Evolutionary conservation across 2,888 invertebrate genomes (phyloP).

Genomic region (Anthophora plumipes): DNA sequence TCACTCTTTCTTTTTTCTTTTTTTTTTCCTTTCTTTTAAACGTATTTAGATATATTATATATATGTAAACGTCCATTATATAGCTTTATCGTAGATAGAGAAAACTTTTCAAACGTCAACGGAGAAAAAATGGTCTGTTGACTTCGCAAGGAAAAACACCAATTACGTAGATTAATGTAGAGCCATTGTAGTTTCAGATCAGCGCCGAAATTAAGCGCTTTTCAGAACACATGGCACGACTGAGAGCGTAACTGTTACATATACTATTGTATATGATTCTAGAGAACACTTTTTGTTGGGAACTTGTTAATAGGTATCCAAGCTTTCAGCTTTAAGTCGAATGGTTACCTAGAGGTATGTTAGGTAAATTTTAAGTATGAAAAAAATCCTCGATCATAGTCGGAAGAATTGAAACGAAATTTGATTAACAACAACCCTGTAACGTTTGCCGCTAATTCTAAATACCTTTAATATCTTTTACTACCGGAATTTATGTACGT

Average conservation of each 20-base stretch:
- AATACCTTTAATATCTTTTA: conserved; percentile 25
- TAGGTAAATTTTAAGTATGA: conserved; percentile 66
- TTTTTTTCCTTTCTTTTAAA: conserved; percentile 61
- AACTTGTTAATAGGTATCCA: conserved; percentile 79
- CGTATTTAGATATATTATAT: conserved; percentile 74
- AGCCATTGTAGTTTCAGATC: conserved; percentile 73
- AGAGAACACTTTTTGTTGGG: conserved; percentile 74
- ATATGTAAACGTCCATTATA: conserved; percentile 74
- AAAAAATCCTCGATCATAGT: conserved; percentile 33
- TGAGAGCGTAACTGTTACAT: conserved; percentile 83
- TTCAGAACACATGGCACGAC: conserved; percentile 79
- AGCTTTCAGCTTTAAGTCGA: conserved; percentile 79
- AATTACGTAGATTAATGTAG: conserved; percentile 83
- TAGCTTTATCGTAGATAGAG: conserved; percentile 81
- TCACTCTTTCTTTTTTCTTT: conserved; percentile 41
- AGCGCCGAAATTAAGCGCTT: conserved; percentile 63
- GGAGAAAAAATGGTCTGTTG: conserved; percentile 77
- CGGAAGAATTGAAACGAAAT: conserved; percentile 39
- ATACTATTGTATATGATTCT: conserved; percentile 84
- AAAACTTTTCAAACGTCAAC: conserved; percentile 81
- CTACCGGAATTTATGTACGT: conserved; percentile 17
- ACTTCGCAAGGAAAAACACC: conserved; percentile 84
- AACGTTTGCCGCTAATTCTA: conserved; percentile 25
- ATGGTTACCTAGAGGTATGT: conserved; percentile 67
- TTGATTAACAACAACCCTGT: conserved; percentile 23